Evolutionary conservation across 2,113 vertebrate species (phyloP), one percentile per base, ranked within the genome.

Genomic region (Acinonyx jubatus): DNA sequence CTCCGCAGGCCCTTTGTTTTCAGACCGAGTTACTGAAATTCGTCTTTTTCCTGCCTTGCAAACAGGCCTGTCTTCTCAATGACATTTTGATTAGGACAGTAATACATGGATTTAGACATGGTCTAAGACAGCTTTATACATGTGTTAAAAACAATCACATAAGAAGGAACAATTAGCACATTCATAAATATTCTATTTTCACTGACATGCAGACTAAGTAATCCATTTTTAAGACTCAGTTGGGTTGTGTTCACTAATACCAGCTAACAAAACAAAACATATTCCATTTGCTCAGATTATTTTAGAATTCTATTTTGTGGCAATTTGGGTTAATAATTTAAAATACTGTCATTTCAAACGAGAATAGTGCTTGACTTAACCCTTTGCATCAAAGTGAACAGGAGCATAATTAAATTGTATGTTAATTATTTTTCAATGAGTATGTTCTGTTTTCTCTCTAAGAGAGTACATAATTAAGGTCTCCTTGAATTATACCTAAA

Each of bases 361-460:
- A 91, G 57, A 38, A 55, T 4, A 78, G 50, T 81, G 71, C 73
- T 45, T 85, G n/a, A 68, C n/a, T 25, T 68, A 66, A 36, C 81
- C 31, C 45, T 95, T 97, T 31, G 91, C 7, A 45, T 63, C 29
- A 65, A 76, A 71, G 21, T 45, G 55, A 89, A 41, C 19, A 93
- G 52, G 5, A 83, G 1, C 21, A 50, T 93, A 89, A 69, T 87
- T 84, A 69, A 87, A 84, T 82, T 82, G 41, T n/a, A 85, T 21
- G 12, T 38, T 91, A 87, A 73, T 94, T 89, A 74, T 63, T 97
- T 69, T 96, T 96, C 63, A 89, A 2, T 38, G 71, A 71, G 27
- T 63, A 79, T 11, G 33, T 91, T 66, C 36, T 38, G 14, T 68
- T 97, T 89, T 66, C 55, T 89, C 21, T 89, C 89, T 50, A 63